Evolutionary conservation across 2,113 vertebrate genomes (phyloP).

Genomic region (Sterrhoptilus dennistouni): DNA sequence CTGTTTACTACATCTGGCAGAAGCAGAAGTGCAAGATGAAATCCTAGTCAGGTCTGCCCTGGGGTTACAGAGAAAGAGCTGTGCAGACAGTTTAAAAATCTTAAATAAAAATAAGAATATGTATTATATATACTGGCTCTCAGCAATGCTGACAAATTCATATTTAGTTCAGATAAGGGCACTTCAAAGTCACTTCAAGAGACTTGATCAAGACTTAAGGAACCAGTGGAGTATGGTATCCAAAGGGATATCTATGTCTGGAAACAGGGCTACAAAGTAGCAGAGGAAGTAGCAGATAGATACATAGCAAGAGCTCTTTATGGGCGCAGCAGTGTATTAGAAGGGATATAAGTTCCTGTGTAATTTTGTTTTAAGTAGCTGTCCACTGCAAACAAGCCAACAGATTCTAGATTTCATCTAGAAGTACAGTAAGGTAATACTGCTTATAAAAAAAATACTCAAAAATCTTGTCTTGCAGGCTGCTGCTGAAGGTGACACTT

Average conservation of each 20-base stretch:
- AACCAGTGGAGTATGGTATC: background rate
- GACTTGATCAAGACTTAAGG: background rate
- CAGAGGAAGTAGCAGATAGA: background rate
- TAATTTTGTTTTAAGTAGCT: background rate
- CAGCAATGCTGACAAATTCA: constrained; percentile 25
- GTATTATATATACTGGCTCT: background rate
- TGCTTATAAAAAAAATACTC: background rate
- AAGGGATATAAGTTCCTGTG: background rate
- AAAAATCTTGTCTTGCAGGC: background rate
- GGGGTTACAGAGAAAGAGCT: constrained; percentile 35
- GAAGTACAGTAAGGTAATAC: background rate
- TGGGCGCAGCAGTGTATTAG: background rate
- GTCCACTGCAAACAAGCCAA: background rate
- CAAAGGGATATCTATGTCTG: constrained; percentile 13
- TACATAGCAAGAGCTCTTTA: background rate
- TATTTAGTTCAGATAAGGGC: constrained; percentile 19
- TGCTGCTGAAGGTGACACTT: background rate
- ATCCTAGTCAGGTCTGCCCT: background rate
- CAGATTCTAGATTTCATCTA: background rate
- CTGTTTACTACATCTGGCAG: background rate
- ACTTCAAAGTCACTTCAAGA: constrained; percentile 46
- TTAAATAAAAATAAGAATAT: background rate
- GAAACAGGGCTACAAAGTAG: background rate
- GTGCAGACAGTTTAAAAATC: constrained; percentile 10
- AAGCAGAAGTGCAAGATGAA: background rate